Evolutionary conservation across 1,140 invertebrate species (phyloP), one percentile per base, ranked within the genome.

Genomic region (Bombus terrestris): DNA sequence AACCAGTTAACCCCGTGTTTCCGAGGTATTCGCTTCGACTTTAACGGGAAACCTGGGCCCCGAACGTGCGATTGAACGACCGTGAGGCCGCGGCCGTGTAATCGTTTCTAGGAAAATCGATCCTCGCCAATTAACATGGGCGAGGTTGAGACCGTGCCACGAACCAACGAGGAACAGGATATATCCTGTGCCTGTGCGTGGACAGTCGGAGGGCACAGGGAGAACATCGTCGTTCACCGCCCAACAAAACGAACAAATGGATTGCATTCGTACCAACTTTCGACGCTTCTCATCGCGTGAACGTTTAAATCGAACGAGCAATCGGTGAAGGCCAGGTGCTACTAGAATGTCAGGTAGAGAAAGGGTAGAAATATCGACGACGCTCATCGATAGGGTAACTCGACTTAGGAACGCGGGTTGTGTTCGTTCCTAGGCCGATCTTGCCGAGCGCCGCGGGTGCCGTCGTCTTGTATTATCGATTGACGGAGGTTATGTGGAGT

Each of bases 391-490:
- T 82, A 69, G 57, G 59, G 47, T 53, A 69, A n/a, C 62, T 37
- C 35, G 74, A 57, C 68, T 41, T 53, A 80, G 66, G 86, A 86
- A 76, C 84, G 80, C 79, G 75, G 69, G 37, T 68, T 32, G 83
- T 75, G 77, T 84, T 88, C 79, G 84, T 86, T 80, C 76, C 80
- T 89, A 87, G 85, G 85, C 88, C 89, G 88, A 90, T 90, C 89
- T 89, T 87, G 81, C 62, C 81, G 81, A 84, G 89, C 88, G 89
- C 85, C 89, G 89, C 89, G 86, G 78, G 86, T 90, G 89, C 89
- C 81, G 85, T 88, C 89, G 88, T 90, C 88, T 90, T 88, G 88
- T 90, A 90, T 85, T 90, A 90, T 90, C 89, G 89, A 90, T 90
- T 90, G 89, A 90, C 89, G 88, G 86, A 90, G 89, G 88, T 90